A percentile compares a stretch with the other conserved stretches of the same genome.
Conservation (phyloP, 2,797 vertebrate species). For the Paramormyrops hopkinsi region DNA sequence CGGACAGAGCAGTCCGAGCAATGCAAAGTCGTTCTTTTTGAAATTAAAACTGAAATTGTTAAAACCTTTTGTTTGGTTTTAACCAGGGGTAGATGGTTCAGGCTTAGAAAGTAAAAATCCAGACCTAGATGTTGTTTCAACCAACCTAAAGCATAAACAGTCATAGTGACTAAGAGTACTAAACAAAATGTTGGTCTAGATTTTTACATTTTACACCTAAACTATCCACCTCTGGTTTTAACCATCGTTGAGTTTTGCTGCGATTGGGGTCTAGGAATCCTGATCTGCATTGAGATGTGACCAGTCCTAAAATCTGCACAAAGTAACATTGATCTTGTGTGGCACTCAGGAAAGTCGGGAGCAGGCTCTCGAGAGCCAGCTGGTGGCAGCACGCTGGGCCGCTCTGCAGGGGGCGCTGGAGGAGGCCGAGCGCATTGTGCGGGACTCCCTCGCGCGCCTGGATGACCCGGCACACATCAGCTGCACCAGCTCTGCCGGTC, state of each 20-base stretch:
- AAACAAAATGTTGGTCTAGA: not conserved
- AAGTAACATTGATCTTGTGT: conserved; percentile 3
- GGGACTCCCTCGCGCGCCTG: conserved; percentile 73
- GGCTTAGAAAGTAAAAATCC: not conserved
- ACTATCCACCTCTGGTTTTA: not conserved
- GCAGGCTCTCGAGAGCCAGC: conserved; percentile 49
- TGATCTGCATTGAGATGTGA: not conserved
- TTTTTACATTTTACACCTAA: not conserved
- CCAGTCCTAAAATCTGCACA: not conserved
- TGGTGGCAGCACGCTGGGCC: conserved; percentile 67
- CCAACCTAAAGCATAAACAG: not conserved
- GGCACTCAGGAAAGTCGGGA: conserved; percentile 58
- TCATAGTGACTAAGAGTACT: not conserved
- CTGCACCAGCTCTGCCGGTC: conserved; percentile 81
- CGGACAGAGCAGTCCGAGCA: not conserved
- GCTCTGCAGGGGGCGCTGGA: conserved; percentile 67
- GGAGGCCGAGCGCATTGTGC: conserved; percentile 76
- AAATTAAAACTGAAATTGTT: not conserved
- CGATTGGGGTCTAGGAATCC: not conserved
- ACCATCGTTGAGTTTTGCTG: not conserved
- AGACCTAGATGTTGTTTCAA: not conserved
- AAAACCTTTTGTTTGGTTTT: not conserved
- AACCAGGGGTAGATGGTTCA: not conserved
- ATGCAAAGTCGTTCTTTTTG: not conserved
- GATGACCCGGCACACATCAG: conserved; percentile 81